Evolutionary conservation across 92 coral and sea anemone species (phyloP).

Genomic region (Umimayanthus kanabou): DNA sequence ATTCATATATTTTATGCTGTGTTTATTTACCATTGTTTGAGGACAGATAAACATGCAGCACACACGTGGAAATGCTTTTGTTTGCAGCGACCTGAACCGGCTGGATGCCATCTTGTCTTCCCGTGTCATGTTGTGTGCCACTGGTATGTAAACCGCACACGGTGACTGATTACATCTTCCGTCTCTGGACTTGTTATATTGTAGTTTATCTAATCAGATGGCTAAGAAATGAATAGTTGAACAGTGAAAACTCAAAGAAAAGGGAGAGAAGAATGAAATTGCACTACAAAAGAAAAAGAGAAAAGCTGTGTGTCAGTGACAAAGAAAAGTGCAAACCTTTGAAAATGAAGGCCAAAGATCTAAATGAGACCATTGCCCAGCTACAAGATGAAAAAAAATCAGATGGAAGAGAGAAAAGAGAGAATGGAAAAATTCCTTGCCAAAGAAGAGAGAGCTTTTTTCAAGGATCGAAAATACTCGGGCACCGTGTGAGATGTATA

Average conservation of each 20-base stretch:
- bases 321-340: too few relatives aligned
- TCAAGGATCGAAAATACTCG: conserved; percentile 13
- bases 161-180: neutral
- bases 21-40: neutral
- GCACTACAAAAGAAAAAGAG: neutral
- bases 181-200: neutral
- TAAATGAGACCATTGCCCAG: too few relatives aligned
- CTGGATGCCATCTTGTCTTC: neutral
- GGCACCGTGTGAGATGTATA: conserved; percentile 12
- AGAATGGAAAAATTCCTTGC: neutral
- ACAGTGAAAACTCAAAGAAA: neutral
- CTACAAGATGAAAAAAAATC: too few relatives aligned
- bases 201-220: neutral
- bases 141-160: neutral
- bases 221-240: neutral
- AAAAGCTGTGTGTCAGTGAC: too few relatives aligned
- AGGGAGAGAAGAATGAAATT: neutral
- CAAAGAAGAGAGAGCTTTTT: neutral
- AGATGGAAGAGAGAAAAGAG: neutral
- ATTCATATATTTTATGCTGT: neutral
- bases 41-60: neutral
- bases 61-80: neutral
- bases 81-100: neutral
- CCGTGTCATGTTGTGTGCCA: neutral
- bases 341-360: too few relatives aligned